A percentile compares a stretch with the other conserved stretches of the same genome.
Conservation (phyloP, 2,113 vertebrate genomes). For the Ciconia maguari region DNA sequence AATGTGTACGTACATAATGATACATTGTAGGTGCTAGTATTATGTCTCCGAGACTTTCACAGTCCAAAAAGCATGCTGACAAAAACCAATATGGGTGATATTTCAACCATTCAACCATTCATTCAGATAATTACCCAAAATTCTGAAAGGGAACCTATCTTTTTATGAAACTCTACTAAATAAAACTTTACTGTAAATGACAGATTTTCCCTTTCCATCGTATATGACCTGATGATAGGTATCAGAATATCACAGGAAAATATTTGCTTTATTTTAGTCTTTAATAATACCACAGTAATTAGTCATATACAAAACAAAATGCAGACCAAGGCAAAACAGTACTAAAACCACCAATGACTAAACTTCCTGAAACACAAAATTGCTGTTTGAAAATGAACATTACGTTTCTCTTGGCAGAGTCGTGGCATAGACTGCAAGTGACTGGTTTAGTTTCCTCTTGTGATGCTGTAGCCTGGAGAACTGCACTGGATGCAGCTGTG, state of each 20-base stretch:
- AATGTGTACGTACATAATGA: not conserved
- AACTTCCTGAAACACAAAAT: not conserved
- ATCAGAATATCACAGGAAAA: not conserved
- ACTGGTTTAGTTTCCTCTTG: not conserved
- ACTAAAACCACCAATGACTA: rapidly evolving
- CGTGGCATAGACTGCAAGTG: not conserved
- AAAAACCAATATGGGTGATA: rapidly evolving
- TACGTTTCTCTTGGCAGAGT: not conserved
- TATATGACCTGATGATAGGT: rapidly evolving
- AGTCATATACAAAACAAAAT: not conserved
- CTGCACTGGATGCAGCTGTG: not conserved
- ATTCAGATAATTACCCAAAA: not conserved
- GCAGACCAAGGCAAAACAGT: not conserved
- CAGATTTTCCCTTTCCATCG: not conserved
- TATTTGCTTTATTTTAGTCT: not conserved
- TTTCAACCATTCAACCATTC: not conserved
- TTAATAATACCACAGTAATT: not conserved
- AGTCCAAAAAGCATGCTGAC: not conserved
- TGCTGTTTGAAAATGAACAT: not conserved
- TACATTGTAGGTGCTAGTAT: not conserved
- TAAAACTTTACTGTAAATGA: not conserved
- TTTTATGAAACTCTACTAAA: not conserved
- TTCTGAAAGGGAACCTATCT: not conserved
- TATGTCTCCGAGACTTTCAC: not conserved
- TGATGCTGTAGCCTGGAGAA: not conserved